These are phyloP conservation scores for Diloba caeruleocephala DNA, from an alignment of 2,888 invertebrate genomes.

Conservation along the genomic window DNA sequence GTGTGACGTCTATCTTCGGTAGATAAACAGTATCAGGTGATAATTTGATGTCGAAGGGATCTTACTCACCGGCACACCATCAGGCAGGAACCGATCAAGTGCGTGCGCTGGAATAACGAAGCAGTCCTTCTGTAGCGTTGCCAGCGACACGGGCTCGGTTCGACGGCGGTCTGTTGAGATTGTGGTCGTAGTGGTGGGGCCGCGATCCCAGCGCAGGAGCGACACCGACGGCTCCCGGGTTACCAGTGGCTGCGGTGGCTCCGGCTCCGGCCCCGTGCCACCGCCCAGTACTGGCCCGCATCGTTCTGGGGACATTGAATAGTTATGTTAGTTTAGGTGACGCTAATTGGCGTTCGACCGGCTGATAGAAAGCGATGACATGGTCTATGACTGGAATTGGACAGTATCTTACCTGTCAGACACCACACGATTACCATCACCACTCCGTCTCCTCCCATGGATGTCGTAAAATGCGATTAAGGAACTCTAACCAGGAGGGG, in stretches of 20 bases:
- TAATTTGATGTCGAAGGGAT: too few species aligned
- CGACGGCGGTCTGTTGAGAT: constrained; percentile 76
- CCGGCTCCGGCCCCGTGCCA: constrained; percentile 90
- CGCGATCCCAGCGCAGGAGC: constrained; percentile 84
- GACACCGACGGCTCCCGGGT: constrained; percentile 91
- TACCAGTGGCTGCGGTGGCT: constrained; percentile 92
- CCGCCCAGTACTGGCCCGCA: constrained; percentile 92
- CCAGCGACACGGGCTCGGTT: constrained; percentile 93
- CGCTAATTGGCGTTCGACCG: neutral
- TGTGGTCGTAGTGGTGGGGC: constrained; percentile 76
- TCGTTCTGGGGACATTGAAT: constrained; percentile 87
- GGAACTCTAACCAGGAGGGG: too few species aligned
- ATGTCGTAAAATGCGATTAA: too few species aligned
- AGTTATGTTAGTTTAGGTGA: constrained; percentile 5
- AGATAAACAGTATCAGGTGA: neutral
- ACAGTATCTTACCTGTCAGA: too few species aligned
- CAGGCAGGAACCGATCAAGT: constrained; percentile 95
- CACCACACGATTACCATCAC: too few species aligned
- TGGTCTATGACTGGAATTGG: neutral
- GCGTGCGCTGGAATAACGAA: constrained; percentile 98
- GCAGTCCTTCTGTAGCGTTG: constrained; percentile 96
- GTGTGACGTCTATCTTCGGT: too few species aligned
- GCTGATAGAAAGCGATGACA: neutral
- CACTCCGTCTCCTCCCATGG: too few species aligned
- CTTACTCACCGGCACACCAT: constrained; percentile 95